Evolutionary conservation across 2,888 invertebrate genomes (phyloP), one percentile per base, ranked within the genome.

Genomic region (Hirtodrosophila trivittata): DNA sequence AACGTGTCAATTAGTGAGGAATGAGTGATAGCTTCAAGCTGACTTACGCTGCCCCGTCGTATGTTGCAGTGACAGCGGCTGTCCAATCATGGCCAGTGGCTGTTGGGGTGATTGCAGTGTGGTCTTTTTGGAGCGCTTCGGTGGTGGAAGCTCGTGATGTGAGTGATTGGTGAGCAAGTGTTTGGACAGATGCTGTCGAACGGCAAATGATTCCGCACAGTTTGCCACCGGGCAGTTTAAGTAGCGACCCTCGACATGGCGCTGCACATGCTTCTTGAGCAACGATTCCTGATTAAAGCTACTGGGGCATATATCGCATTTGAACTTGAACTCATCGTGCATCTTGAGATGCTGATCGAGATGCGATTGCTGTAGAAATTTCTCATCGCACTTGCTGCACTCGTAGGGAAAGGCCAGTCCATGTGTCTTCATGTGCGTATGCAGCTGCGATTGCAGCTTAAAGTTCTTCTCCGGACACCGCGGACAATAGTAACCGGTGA

Each of bases 401-500:
- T 90, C 90, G 42, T 86, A 91, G 2, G 91, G 91, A 70, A 90
- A 91, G 46, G 89, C 90, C 63, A 90, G 49, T 0, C 91, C 91
- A 43, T 91, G 91, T 1, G 89, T 89, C 73, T 90, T 91, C 91
- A 91, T 91, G 71, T 91, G 91, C 68, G 90, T 89, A 32, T 90
- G 90, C 55, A 91, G 68, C 57, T 91, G 91, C 0, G 90, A 90
- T 69, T 91, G 91, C 46, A 90, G 88, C 64, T 91, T 91, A 41
- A 91, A 91, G 49, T 90, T 90, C 78, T 91, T 91, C 52, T 91
- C 91, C 43, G 91, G 91, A 75, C 91, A 91, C 18, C 89, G 88
- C 0, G 91, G 91, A 64, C 91, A 91, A 59, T 90, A 90, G 68
- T 90, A 90, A 26, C 90, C 90, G 21, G 89, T 89, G 26, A 91